A percentile compares a stretch with the other conserved stretches of the same genome.
phyloP scores from a whole-genome alignment of 2,113 vertebrate genomes.

The Okapia johnstoni region DNA sequence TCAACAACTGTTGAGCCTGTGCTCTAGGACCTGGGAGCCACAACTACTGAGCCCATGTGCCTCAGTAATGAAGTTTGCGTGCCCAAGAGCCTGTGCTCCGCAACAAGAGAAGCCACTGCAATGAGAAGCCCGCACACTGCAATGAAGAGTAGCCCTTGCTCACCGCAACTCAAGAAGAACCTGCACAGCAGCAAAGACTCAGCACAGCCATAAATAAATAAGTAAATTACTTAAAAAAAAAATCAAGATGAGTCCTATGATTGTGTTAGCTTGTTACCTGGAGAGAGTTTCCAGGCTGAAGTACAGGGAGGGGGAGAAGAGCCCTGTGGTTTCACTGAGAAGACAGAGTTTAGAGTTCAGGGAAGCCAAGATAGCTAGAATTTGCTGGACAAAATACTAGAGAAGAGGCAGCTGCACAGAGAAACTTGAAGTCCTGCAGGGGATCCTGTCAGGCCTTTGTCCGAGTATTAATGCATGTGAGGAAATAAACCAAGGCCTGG shows the following conservation, averaged over 20 bases:
- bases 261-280: not conserved
- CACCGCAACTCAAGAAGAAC: not conserved
- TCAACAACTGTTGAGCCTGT: not conserved
- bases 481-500: not conserved
- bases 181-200: not conserved
- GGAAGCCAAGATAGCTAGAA: not conserved
- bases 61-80: accelerated
- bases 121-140: not conserved
- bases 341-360: not conserved
- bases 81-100: not conserved
- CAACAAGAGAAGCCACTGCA: not conserved
- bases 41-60: not conserved
- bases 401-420: not conserved
- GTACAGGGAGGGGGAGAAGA: not conserved
- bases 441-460: not conserved
- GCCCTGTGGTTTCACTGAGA: not conserved
- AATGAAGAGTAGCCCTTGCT: not conserved
- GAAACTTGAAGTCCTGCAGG: not conserved
- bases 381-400: not conserved
- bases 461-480: not conserved
- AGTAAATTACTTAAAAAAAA: not conserved
- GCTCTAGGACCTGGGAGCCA: not conserved
- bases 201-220: not conserved
- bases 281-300: not conserved
- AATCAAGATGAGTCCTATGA: not conserved